Conservation (phyloP, 1,140 invertebrate genomes). For the Mesaphorura yosii region DNA sequence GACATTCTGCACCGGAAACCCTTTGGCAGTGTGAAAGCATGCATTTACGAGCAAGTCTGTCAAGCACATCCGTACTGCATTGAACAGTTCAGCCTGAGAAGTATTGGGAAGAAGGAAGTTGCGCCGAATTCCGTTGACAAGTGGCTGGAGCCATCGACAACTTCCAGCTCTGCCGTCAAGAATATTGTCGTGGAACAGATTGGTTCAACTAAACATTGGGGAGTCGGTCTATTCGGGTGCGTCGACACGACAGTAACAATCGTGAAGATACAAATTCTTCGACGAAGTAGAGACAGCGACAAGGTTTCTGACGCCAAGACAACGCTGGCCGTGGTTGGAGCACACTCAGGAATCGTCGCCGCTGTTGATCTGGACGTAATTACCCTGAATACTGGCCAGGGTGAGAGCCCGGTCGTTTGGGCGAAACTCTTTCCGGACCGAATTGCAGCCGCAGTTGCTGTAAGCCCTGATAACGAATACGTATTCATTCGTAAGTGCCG, state of each 20-base stretch:
- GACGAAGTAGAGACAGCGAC: not conserved
- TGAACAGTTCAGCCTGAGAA: too few relatives aligned
- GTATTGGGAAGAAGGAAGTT: too few relatives aligned
- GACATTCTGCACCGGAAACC: not conserved
- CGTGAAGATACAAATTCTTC: not conserved
- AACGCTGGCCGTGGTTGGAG: not conserved
- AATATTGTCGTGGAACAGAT: not conserved
- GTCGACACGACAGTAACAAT: not conserved
- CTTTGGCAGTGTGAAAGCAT: constrained; percentile 11
- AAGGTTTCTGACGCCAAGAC: not conserved
- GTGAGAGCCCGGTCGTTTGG: not conserved
- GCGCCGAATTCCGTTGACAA: not conserved
- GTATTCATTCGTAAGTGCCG: constrained; percentile 1
- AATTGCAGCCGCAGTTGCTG: not conserved
- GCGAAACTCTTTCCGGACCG: constrained; percentile 1
- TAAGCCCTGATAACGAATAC: too few relatives aligned
- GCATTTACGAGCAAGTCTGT: not conserved
- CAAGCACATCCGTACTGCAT: not conserved
- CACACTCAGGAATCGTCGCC: not conserved
- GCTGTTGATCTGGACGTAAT: not conserved
- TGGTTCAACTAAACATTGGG: not conserved
- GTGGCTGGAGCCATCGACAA: not conserved
- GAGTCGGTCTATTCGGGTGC: not conserved
- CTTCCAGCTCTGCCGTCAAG: not conserved
- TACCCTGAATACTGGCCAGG: not conserved